These are phyloP conservation scores for Natator depressus DNA, from an alignment of 2,113 vertebrate species.

Conservation along the genomic window DNA sequence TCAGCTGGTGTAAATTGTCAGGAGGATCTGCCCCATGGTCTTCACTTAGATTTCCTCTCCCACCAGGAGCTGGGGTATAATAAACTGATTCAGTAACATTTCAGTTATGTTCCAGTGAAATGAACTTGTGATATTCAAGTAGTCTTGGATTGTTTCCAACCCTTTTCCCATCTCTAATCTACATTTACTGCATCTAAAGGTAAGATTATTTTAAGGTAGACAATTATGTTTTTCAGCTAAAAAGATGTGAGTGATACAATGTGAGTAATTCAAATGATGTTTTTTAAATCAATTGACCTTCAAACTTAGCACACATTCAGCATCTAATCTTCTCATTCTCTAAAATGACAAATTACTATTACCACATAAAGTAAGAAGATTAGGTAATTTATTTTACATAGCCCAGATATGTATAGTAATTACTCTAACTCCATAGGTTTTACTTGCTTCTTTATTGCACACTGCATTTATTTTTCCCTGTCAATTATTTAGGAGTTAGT, in stretches of 20 bases:
- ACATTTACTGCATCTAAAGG: neutral
- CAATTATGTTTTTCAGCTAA: neutral
- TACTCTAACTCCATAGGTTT: neutral
- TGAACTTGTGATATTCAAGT: neutral
- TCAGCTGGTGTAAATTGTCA: neutral
- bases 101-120: neutral
- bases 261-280: neutral
- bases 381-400: neutral
- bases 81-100: neutral
- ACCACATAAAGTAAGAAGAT: neutral
- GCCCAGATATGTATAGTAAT: neutral
- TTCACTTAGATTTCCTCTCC: neutral
- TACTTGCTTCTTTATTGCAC: neutral
- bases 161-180: neutral
- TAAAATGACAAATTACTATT: neutral
- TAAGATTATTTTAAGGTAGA: neutral
- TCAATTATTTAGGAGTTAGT: neutral
- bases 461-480: neutral
- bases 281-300: neutral
- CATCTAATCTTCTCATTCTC: neutral
- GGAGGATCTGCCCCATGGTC: neutral
- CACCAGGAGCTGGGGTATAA: neutral
- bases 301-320: rapidly evolving
- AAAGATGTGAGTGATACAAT: neutral
- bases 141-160: rapidly evolving